Evolutionary conservation across 2,797 vertebrate species (phyloP).

Genomic region (Kryptopterus vitreolus): DNA sequence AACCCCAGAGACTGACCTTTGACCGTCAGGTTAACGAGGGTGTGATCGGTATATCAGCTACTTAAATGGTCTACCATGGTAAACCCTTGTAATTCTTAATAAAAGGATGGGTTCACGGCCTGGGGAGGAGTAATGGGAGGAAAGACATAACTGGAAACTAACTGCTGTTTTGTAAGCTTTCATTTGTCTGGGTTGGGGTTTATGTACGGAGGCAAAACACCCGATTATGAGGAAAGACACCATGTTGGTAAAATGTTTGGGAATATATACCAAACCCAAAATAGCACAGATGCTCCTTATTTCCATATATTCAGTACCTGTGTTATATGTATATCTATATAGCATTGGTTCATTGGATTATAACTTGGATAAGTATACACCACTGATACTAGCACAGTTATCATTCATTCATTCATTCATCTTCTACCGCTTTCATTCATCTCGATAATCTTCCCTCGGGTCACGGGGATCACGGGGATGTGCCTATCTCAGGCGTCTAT

Average conservation of each 20-base stretch:
- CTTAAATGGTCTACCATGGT: slow-evolving; percentile 11
- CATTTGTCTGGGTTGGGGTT: background rate
- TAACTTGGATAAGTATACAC: too few relatives aligned
- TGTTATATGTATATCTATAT: too few relatives aligned
- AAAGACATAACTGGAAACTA: background rate
- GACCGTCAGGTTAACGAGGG: slow-evolving; percentile 25
- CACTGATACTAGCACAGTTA: background rate
- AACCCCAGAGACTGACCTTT: slow-evolving; percentile 14
- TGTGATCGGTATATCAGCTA: slow-evolving; percentile 28
- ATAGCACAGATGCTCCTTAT: background rate
- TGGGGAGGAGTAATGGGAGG: background rate
- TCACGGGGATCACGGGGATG: too few relatives aligned
- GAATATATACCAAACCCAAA: background rate
- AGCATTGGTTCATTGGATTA: too few relatives aligned
- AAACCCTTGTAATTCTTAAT: slow-evolving; percentile 32
- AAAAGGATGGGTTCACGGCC: slow-evolving; percentile 11
- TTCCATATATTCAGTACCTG: background rate
- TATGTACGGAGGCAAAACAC: background rate
- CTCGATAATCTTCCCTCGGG: too few relatives aligned
- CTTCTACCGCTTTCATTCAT: too few relatives aligned
- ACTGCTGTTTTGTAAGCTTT: background rate
- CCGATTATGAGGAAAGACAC: background rate
- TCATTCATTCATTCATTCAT: background rate
- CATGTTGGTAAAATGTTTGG: background rate
- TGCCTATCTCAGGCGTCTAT: too few relatives aligned